Percentiles rank a stretch among this genome's conserved stretches.
phyloP scores from a whole-genome alignment of 2,797 vertebrate species.

The Spheniscus humboldti region DNA sequence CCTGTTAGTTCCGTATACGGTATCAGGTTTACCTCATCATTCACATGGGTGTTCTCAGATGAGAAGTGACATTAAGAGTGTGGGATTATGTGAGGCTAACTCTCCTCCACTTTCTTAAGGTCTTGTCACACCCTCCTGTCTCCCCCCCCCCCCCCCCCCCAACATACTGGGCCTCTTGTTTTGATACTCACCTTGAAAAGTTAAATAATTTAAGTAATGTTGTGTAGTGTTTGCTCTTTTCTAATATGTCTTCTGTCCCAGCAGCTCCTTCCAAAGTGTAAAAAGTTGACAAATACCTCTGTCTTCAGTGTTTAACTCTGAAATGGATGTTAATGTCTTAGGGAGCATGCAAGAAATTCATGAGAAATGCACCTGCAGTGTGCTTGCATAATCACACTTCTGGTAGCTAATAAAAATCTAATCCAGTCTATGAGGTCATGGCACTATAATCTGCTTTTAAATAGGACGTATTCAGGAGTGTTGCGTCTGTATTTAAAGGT shows the following conservation, averaged over 20 bases:
- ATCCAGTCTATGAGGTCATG: not conserved
- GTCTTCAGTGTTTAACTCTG: not conserved
- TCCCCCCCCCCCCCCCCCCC: accelerated
- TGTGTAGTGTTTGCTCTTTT: not conserved
- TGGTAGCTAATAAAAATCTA: not conserved
- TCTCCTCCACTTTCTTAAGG: not conserved
- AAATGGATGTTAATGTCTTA: not conserved
- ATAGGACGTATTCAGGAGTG: not conserved
- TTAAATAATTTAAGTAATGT: not conserved
- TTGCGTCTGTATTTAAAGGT: not conserved
- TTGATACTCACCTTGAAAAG: not conserved
- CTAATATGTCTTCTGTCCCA: not conserved
- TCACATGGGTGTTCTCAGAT: not conserved
- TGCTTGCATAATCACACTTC: not conserved
- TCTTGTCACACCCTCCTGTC: not conserved
- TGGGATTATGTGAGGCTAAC: not conserved
- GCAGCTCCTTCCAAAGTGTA: not conserved
- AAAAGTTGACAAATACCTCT: not conserved
- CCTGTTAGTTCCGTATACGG: accelerated
- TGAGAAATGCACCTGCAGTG: not conserved
- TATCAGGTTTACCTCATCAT: not conserved
- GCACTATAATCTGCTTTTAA: not conserved
- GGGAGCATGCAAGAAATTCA: not conserved
- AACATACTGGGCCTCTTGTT: not conserved
- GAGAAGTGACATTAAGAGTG: not conserved